Base-by-base conservation (phyloP, 2,797 vertebrate species). In the Dendrocincla fuliginosa region DNA sequence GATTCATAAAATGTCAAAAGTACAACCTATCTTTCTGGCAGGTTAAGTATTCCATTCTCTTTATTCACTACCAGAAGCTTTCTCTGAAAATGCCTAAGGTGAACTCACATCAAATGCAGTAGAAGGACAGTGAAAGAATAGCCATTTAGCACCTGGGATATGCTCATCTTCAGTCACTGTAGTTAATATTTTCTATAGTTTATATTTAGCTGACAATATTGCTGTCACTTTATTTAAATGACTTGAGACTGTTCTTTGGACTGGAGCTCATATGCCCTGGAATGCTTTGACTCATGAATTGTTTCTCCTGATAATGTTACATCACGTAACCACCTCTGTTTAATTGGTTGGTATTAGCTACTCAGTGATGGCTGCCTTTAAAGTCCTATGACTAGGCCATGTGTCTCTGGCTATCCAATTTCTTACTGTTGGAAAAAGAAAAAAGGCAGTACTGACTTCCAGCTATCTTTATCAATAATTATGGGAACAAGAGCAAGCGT, bases 261-360 rank as follows among this genome's bases (percentile, higher is more conserved):
- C 98, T 97, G 90, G 93, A 98, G 98, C 98, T 99, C 99, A 98
- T 98, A 98, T 99, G 97, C 98, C 98, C 98, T 96, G 99, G 99
- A 99, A 99, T 99, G 99, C 98, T 99, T 99, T 98, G 99, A 99
- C 98, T 99, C 99, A 98, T 98, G 99, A 99, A 99, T 99, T 99
- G 99, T 99, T 99, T 99, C 98, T 98, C 74, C 98, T 98, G 98
- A 99, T 99, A 99, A 98, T 98, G 98, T 99, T 99, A 99, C 99
- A 99, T 98, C 98, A 98, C 98, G 98, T 98, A 99, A 98, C 98
- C 98, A 98, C 98, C 98, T 99, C 98, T 97, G 97, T 98, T 98
- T 99, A 99, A 99, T 98, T 98, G 98, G 98, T 98, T 97, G 97
- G 98, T 97, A 98, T 99, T 98, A 98, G 97, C 98, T 97, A 97